These are phyloP conservation scores for Aythya baeri DNA, from an alignment of 2,113 vertebrate genomes.

Conservation along the genomic window DNA sequence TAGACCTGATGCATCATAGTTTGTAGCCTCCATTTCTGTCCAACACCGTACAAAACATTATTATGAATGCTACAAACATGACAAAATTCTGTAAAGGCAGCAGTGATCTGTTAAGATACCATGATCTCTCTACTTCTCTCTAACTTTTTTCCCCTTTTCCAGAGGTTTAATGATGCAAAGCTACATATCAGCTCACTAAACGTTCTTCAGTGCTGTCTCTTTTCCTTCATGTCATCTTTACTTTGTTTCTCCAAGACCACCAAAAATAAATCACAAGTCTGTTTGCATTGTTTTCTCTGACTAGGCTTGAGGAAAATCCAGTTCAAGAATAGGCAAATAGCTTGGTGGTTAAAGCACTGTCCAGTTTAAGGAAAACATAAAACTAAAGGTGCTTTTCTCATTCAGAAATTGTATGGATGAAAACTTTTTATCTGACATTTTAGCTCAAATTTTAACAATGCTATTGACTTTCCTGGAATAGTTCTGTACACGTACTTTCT, in stretches of 20 bases:
- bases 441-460: background rate
- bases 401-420: background rate
- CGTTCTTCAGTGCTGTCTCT: fast-evolving
- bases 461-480: background rate
- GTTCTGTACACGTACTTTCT: background rate
- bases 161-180: background rate
- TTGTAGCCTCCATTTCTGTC: background rate
- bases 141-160: background rate
- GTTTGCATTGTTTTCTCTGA: background rate
- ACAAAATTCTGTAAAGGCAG: background rate
- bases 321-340: background rate
- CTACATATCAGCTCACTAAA: fast-evolving
- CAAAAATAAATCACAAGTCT: background rate
- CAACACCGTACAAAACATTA: background rate
- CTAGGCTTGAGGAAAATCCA: background rate
- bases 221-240: background rate
- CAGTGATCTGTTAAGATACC: background rate
- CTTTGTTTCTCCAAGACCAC: background rate
- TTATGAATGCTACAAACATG: fast-evolving
- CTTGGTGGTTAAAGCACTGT: background rate
- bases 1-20: background rate
- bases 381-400: background rate
- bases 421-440: background rate
- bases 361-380: background rate
- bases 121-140: background rate